Evolutionary conservation across 2,113 vertebrate genomes (phyloP), one percentile per base, ranked within the genome.

Genomic region (Aythya baeri): DNA sequence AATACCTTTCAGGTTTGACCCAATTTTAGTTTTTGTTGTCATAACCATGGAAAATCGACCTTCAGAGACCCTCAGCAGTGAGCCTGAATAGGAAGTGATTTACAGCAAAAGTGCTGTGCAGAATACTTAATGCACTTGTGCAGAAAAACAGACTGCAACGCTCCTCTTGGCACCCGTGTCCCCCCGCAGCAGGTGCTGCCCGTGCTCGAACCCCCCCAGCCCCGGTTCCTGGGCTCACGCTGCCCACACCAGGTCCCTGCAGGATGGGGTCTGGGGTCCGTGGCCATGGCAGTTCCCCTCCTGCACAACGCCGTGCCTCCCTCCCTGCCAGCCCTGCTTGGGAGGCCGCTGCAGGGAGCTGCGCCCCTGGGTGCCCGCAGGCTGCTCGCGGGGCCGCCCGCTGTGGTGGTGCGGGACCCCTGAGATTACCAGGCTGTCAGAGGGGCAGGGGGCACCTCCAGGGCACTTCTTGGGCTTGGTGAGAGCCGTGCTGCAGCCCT

Each of bases 1-100:
- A 96, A 97, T 96, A 97, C 97, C 97, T 98, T 98, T 97, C 97
- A 95, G 96, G 97, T 98, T 97, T 98, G 97, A 98, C 98, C 98
- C 97, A 98, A 95, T 98, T 98, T 97, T 97, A 89, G 95, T 96
- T 97, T 96, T 97, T 97, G 97, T 98, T 98, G 97, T 97, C 96
- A 97, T 97, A 96, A 97, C 96, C 91, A 72, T 96, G 96, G 97
- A 97, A 97, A 97, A 97, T 97, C 67, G 97, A 97, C 98, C 97
- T 97, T 90, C 82, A 96, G 97, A 97, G 97, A 96, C 97, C 97
- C 97, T 96, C 92, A 78, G 96, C 94, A 87, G 96, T 46, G 44
- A 96, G 94, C 72, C 96, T 96, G 96, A 97, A 95, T 96, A 85
- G 96, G 97, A 96, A 95, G 90, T 96, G 97, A 96, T 98, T 97